Evolutionary conservation across 2,888 invertebrate species (phyloP), one percentile per base, ranked within the genome.

Genomic region (Pollenia angustigena): DNA sequence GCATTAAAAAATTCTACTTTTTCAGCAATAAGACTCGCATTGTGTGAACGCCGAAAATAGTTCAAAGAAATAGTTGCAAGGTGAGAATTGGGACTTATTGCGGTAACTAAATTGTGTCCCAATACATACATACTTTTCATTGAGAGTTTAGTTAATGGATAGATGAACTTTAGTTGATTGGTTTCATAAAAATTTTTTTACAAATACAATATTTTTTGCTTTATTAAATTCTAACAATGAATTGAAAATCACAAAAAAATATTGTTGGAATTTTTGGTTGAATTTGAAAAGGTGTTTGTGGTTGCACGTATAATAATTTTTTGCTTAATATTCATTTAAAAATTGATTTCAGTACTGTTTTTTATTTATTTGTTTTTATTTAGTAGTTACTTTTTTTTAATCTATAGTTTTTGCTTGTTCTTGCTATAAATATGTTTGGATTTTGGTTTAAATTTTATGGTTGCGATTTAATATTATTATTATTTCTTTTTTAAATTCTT

Each of bases 391-490:
- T 79, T 12, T 66, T 12, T 66, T 80, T 75, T 80, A 71, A 79
- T 80, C 84, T 85, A 85, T 85, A 85, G 79, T 74, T 80, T 75
- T 83, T 84, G 64, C 52, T 66, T 68, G 69, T 54, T 32, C 32
- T 81, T 83, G 72, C 83, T 76, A 71, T 83, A 85, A 85, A 82
- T 82, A 75, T 82, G 74, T 82, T 62, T 79, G 68, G 84, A 64
- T 87, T 81, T 79, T 44, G 48, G 50, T 74, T 85, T 81, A n/a
- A 54, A 85, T 85, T 88, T 68, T 85, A 85, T 89, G 88, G 89
- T 89, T 89, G 88, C 81, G 50, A 87, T 88, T 89, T 87, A 87
- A 88, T 88, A 88, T 87, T 88, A 88, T 89, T 64, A 32, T 89
- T 88, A 87, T 81, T 88, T 85, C 88, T 80, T 87, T 86, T 87